Percentiles rank a stretch among this genome's conserved stretches.
Evolutionary conservation across 2,888 invertebrate species (phyloP).

Genomic region (Tenthredo scrophulariae): DNA sequence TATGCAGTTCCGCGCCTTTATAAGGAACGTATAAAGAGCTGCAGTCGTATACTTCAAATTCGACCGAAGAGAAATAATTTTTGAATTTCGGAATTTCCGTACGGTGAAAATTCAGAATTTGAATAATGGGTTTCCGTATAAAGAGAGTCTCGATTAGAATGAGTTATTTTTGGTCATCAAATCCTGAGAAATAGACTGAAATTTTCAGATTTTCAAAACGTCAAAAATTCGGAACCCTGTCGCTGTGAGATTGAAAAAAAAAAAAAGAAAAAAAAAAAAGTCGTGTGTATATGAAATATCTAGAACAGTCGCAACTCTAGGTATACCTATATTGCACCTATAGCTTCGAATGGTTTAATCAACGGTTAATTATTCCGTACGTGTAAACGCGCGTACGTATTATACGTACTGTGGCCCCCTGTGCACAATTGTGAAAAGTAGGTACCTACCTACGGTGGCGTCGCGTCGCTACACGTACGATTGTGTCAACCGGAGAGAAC

Average conservation of each 20-base stretch:
- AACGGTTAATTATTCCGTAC: conserved; percentile 69
- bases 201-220: too few relatives aligned
- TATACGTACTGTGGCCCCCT: background rate
- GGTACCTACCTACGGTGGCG: background rate
- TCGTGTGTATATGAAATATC: background rate
- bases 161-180: background rate
- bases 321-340: background rate
- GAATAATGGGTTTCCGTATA: too few relatives aligned
- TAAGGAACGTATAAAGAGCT: background rate
- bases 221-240: too few relatives aligned
- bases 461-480: conserved; percentile 67
- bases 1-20: background rate
- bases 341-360: conserved; percentile 60
- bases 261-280: background rate
- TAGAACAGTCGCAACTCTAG: background rate
- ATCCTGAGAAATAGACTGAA: background rate
- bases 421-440: background rate
- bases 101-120: too few relatives aligned
- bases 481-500: conserved; percentile 71
- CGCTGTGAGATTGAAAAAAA: background rate
- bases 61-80: too few relatives aligned
- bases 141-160: too few relatives aligned
- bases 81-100: too few relatives aligned
- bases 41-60: background rate
- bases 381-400: conserved; percentile 56